phyloP scores from a whole-genome alignment of 2,888 invertebrate species.

The Microctonus aethiopoides region DNA sequence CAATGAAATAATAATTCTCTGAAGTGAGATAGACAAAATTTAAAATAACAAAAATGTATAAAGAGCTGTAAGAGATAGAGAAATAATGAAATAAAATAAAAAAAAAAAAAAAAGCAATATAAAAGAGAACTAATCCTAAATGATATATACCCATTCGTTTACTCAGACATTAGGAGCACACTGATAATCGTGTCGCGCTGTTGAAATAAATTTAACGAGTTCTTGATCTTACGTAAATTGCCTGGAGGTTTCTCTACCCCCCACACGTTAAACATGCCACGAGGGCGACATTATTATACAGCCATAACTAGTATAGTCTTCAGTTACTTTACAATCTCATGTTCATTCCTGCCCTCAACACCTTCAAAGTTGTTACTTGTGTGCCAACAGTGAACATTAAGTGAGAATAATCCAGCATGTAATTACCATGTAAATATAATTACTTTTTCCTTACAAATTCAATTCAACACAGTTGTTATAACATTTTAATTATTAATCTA shows the following conservation, averaged over 20 bases:
- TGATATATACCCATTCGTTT: slow-evolving; percentile 39
- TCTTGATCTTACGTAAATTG: slow-evolving; percentile 46
- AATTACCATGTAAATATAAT: not conserved
- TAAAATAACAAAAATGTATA: not conserved
- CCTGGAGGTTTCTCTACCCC: slow-evolving; percentile 19
- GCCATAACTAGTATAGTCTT: too few relatives aligned
- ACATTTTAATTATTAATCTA: not conserved
- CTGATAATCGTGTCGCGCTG: slow-evolving; percentile 46
- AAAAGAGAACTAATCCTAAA: not conserved
- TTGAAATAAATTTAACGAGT: slow-evolving; percentile 50
- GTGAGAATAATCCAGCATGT: not conserved
- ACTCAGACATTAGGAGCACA: slow-evolving; percentile 47
- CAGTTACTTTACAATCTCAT: not conserved
- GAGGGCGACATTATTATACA: not conserved
- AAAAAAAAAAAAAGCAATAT: not conserved
- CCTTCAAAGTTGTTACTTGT: not conserved
- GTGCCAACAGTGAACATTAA: not conserved
- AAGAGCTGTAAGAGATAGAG: not conserved
- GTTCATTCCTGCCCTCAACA: not conserved
- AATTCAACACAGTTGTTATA: not conserved
- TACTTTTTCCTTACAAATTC: not conserved
- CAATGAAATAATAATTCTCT: too few relatives aligned
- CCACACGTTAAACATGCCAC: not conserved
- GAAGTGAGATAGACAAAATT: too few relatives aligned
- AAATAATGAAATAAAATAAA: not conserved